Evolutionary conservation across 2,888 invertebrate species (phyloP).

Genomic region (Capitulum mitella): DNA sequence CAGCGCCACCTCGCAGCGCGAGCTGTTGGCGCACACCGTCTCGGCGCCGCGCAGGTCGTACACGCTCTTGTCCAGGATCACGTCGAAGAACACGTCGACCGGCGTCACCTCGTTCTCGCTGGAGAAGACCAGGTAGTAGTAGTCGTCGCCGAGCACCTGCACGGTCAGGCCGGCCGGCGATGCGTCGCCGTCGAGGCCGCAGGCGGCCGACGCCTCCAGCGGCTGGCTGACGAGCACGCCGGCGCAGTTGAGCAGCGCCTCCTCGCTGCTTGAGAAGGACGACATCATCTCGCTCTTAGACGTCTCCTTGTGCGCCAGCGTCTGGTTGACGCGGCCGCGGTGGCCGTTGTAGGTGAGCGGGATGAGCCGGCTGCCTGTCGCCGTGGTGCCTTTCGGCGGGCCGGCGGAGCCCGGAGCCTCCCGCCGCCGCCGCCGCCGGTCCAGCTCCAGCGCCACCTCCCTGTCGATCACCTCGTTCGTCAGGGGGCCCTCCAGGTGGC

Average conservation of each 20-base stretch:
- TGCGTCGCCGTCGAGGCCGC: conserved; percentile 41
- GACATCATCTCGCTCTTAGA: conserved; percentile 49
- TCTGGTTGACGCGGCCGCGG: conserved; percentile 55
- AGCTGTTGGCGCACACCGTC: conserved; percentile 56
- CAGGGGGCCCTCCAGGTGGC: not conserved
- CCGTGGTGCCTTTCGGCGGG: not conserved
- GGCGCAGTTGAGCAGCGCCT: conserved; percentile 63
- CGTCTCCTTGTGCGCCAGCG: conserved; percentile 42
- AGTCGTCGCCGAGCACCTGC: conserved; percentile 65
- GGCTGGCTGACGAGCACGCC: conserved; percentile 65
- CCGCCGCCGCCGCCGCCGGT: not conserved
- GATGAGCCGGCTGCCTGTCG: not conserved
- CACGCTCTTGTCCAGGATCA: conserved; percentile 61
- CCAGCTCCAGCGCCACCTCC: not conserved
- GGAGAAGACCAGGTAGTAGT: conserved; percentile 75
- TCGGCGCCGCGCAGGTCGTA: conserved; percentile 60
- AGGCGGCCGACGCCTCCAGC: conserved; percentile 56
- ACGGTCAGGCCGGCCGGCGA: conserved; percentile 37
- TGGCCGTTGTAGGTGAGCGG: conserved; percentile 42
- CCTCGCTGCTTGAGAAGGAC: conserved; percentile 71
- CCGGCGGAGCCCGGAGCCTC: too few relatives aligned
- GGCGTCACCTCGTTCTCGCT: conserved; percentile 60
- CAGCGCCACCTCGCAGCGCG: conserved; percentile 57
- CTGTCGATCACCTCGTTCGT: not conserved
- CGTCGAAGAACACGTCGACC: conserved; percentile 61